A percentile compares a stretch with the other conserved stretches of the same genome.
These are phyloP conservation scores for Neodiprion fabricii DNA, from an alignment of 1,140 invertebrate species.

Conservation along the genomic window DNA sequence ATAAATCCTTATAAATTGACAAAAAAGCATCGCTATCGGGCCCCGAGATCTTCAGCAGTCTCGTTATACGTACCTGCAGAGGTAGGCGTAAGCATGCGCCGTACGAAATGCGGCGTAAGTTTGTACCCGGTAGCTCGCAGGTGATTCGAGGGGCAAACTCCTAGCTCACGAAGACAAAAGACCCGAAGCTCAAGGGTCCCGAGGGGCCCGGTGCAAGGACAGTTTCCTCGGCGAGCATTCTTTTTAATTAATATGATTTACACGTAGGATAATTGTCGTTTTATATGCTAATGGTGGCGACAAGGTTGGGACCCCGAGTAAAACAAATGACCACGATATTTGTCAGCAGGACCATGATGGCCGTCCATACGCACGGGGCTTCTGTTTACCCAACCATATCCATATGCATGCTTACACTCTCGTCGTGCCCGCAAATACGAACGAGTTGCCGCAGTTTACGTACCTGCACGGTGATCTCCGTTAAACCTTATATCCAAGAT, in stretches of 20 bases:
- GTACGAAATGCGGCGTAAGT: not conserved
- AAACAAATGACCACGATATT: conserved; percentile 6
- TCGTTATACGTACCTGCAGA: not conserved
- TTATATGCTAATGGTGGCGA: not conserved
- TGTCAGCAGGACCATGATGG: not conserved
- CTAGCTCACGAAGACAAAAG: not conserved
- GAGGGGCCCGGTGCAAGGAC: not conserved
- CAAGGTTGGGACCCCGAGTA: not conserved
- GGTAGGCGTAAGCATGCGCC: too few species aligned
- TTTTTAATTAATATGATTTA: conserved; percentile 17
- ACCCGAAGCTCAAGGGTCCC: not conserved
- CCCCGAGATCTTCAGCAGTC: conserved; percentile 43
- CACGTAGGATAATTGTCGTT: conserved; percentile 13
- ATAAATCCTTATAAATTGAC: conserved; percentile 58
- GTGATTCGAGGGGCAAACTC: not conserved
- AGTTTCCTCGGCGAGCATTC: not conserved
- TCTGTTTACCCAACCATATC: too few species aligned
- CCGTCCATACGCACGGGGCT: too few species aligned
- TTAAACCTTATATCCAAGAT: too few species aligned
- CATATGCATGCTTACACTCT: too few species aligned
- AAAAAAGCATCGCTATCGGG: conserved; percentile 50
- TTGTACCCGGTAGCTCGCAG: not conserved
- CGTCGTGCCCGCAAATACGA: too few species aligned
- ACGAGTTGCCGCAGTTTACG: too few species aligned
- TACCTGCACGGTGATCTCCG: too few species aligned